These are phyloP conservation scores for Catharus fuscescens DNA, from an alignment of 2,113 vertebrate genomes.

Conservation along the genomic window DNA sequence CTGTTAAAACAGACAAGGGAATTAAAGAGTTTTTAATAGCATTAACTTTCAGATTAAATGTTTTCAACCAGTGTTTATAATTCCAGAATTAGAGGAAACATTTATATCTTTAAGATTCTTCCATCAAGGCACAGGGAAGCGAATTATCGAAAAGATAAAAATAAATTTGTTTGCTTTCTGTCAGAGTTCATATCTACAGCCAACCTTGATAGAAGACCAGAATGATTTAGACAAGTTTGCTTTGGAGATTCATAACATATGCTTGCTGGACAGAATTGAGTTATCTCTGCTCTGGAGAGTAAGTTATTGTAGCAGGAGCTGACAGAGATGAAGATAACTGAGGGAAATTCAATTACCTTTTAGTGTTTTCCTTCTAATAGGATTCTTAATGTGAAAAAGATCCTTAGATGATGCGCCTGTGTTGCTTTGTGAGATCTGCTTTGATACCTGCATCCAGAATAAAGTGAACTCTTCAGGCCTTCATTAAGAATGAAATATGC, in stretches of 20 bases:
- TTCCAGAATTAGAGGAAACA: constrained; percentile 61
- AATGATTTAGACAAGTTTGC: constrained; percentile 94
- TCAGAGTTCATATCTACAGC: constrained; percentile 90
- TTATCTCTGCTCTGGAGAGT: constrained; percentile 95
- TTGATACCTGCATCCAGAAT: constrained; percentile 76
- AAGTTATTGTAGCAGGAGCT: constrained; percentile 98
- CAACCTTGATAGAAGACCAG: constrained; percentile 86
- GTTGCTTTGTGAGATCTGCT: constrained; percentile 76
- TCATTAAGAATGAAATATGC: constrained; percentile 86
- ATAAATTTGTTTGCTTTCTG: constrained; percentile 93
- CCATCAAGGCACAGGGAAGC: constrained; percentile 71
- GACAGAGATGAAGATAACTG: constrained; percentile 99
- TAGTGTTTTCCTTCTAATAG: constrained; percentile 99
- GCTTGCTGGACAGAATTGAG: constrained; percentile 95
- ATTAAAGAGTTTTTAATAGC: constrained; percentile 18
- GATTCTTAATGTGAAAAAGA: constrained; percentile 99
- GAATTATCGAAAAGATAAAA: constrained; percentile 94
- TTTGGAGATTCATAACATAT: constrained; percentile 95
- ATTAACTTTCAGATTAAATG: constrained; percentile 18
- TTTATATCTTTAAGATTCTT: constrained; percentile 73
- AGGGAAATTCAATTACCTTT: constrained; percentile 99
- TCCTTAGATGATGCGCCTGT: constrained; percentile 87
- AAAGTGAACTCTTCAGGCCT: constrained; percentile 80
- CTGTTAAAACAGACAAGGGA: not conserved
- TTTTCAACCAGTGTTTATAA: constrained; percentile 59